phyloP scores from a whole-genome alignment of 2,113 vertebrate genomes.

The Anarhynchus alexandrinus region DNA sequence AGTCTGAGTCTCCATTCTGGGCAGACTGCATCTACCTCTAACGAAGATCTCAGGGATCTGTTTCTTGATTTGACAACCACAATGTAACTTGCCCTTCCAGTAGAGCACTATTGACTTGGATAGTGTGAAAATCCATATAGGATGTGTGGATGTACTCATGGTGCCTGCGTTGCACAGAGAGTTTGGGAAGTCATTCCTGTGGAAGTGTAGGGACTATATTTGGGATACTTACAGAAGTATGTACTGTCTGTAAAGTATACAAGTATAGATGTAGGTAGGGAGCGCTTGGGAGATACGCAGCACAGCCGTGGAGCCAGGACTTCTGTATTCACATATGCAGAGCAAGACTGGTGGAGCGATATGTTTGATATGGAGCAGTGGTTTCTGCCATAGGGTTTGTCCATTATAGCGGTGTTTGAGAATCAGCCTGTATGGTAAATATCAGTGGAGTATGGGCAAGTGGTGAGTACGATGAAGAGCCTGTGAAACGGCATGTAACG shows the following conservation, averaged over 20 bases:
- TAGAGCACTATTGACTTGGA: background rate
- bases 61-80: background rate
- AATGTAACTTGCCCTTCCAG: background rate
- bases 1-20: background rate
- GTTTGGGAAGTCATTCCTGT: background rate
- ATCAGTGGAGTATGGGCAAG: background rate
- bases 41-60: background rate
- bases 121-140: background rate
- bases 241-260: background rate
- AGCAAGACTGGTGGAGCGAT: background rate
- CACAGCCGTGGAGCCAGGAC: background rate
- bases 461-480: background rate
- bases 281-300: background rate
- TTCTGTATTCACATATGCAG: background rate
- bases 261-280: background rate
- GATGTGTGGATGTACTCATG: background rate
- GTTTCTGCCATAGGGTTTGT: background rate
- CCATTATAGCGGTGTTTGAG: background rate
- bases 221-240: background rate
- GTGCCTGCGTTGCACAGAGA: background rate
- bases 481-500: accelerated
- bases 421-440: background rate
- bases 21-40: background rate
- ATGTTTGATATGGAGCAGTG: background rate
- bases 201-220: background rate